Percentiles rank a stretch among this genome's conserved stretches.
phyloP scores from a whole-genome alignment of 2,113 vertebrate species.

The Pyrgilauda ruficollis region DNA sequence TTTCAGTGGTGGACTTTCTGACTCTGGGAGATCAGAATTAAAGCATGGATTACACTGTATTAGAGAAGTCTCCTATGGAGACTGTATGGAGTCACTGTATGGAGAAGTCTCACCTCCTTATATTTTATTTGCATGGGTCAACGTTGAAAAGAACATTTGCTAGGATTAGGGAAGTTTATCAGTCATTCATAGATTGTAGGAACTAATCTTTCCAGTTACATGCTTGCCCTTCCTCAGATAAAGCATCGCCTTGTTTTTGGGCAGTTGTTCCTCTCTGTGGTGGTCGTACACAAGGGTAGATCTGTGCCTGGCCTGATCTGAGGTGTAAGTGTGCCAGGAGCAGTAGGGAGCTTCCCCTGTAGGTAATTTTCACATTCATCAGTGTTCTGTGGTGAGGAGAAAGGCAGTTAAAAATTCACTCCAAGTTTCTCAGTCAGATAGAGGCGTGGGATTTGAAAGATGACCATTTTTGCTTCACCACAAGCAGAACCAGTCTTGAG shows the following conservation, averaged over 20 bases:
- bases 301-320: background rate
- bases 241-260: background rate
- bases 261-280: background rate
- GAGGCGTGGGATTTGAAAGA: background rate
- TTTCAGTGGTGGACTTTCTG: background rate
- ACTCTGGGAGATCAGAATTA: background rate
- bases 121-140: background rate
- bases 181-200: background rate
- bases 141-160: background rate
- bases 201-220: background rate
- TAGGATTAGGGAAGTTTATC: background rate
- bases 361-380: background rate
- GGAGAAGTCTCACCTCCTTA: background rate
- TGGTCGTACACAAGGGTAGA: no score
- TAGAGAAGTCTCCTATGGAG: background rate
- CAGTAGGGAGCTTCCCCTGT: background rate
- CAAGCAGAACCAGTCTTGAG: background rate
- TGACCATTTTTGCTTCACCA: background rate
- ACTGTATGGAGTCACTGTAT: no score
- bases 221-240: background rate
- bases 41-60: background rate
- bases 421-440: background rate
- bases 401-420: background rate
- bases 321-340: background rate
- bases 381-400: background rate